phyloP scores from a whole-genome alignment of 1,140 invertebrate genomes.

The Teleogryllus occipitalis region DNA sequence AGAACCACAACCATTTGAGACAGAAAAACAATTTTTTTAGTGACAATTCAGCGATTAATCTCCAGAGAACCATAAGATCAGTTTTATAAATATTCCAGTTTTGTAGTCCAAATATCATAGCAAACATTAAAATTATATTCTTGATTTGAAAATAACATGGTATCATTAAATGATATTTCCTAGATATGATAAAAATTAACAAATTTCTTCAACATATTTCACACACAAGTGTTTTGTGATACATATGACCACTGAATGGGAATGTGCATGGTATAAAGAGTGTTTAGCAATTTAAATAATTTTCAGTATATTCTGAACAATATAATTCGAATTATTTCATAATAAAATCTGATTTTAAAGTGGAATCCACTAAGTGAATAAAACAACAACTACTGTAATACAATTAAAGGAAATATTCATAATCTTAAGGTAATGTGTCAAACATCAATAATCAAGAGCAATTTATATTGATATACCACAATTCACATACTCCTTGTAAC shows the following conservation, averaged over 20 bases:
- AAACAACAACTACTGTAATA: background rate
- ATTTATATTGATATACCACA: no score
- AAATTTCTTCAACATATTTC: no score
- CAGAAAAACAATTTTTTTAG: background rate
- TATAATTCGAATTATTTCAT: background rate
- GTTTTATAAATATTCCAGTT: no score
- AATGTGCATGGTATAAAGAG: no score
- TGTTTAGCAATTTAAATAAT: background rate
- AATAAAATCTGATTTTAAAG: slow-evolving; percentile 2
- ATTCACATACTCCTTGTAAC: background rate
- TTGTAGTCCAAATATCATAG: no score
- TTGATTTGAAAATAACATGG: no score
- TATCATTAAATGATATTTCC: no score
- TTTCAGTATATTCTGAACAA: background rate
- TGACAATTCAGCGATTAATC: background rate
- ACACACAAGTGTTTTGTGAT: no score
- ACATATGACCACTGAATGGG: no score
- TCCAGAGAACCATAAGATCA: background rate
- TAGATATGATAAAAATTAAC: no score
- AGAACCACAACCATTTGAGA: background rate
- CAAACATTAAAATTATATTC: no score
- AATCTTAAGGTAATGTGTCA: background rate
- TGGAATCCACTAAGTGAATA: background rate
- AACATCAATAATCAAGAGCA: background rate
- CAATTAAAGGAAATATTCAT: background rate